Percentiles rank a stretch among this genome's conserved stretches.
These are phyloP conservation scores for Thamnophis elegans DNA, from an alignment of 2,797 vertebrate genomes.

Conservation along the genomic window DNA sequence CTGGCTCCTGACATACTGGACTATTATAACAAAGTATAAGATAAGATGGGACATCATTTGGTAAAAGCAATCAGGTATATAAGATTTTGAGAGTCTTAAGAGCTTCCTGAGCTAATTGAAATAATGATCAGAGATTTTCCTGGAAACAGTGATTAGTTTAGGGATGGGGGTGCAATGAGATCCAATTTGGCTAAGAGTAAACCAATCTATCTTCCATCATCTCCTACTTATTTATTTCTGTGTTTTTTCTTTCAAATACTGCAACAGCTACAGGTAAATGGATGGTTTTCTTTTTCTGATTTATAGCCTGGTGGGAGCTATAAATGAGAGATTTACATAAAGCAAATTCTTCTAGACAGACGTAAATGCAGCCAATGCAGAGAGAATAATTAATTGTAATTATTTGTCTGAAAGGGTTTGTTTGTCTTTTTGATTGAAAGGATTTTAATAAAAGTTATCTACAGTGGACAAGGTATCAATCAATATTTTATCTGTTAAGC, in stretches of 20 bases:
- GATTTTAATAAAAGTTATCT: neutral
- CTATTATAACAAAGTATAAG: neutral
- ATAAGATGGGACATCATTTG: neutral
- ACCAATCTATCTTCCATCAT: neutral
- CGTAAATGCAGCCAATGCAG: neutral
- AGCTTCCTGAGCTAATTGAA: neutral
- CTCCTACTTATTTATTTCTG: neutral
- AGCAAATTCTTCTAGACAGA: slow-evolving; percentile 13
- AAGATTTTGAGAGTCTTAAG: neutral
- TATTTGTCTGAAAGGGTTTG: slow-evolving; percentile 24
- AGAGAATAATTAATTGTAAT: neutral
- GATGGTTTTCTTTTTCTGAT: neutral
- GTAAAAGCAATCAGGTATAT: neutral
- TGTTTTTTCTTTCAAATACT: neutral
- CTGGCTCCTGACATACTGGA: neutral
- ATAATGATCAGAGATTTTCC: neutral
- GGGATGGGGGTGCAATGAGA: too few species aligned
- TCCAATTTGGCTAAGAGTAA: neutral
- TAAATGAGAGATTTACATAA: slow-evolving; percentile 8
- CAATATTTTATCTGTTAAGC: slow-evolving; percentile 29
- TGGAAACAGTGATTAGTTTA: neutral
- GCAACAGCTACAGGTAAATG: neutral
- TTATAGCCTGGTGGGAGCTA: neutral
- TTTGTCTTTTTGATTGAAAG: slow-evolving; percentile 11
- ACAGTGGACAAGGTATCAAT: neutral